Evolutionary conservation across 2,888 invertebrate genomes (phyloP).

Genomic region (Harpalus rufipes): DNA sequence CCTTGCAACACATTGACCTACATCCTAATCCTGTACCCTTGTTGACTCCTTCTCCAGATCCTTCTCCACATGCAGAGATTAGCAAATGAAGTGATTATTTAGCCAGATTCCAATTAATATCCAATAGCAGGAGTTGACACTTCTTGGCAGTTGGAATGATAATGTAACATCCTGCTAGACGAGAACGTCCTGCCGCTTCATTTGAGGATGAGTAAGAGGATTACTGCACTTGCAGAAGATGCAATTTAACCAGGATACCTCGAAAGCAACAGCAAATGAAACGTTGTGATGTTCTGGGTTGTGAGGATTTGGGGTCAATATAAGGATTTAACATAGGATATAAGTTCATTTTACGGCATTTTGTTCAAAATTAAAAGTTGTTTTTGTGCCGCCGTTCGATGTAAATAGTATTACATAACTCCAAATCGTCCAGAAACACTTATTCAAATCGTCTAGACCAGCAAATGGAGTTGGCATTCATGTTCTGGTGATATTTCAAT

Average conservation of each 20-base stretch:
- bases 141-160: background rate
- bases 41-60: background rate
- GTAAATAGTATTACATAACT: no score
- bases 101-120: constrained; percentile 32
- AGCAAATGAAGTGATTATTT: constrained; percentile 34
- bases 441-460: no score
- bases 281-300: no score
- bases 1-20: constrained; percentile 1
- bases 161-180: background rate
- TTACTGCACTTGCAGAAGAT: background rate
- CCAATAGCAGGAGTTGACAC: background rate
- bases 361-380: no score
- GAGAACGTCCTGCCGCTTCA: background rate
- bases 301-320: no score
- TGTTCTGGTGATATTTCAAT: no score
- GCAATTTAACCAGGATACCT: background rate
- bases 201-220: background rate
- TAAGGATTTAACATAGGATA: no score
- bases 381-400: no score
- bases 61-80: background rate
- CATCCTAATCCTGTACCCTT: background rate
- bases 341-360: no score
- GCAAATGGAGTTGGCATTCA: no score
- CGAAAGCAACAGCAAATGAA: no score
- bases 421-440: no score